Percentiles rank a stretch among this genome's conserved stretches.
phyloP scores from a whole-genome alignment of 2,113 vertebrate genomes.

The Chamaea fasciata region DNA sequence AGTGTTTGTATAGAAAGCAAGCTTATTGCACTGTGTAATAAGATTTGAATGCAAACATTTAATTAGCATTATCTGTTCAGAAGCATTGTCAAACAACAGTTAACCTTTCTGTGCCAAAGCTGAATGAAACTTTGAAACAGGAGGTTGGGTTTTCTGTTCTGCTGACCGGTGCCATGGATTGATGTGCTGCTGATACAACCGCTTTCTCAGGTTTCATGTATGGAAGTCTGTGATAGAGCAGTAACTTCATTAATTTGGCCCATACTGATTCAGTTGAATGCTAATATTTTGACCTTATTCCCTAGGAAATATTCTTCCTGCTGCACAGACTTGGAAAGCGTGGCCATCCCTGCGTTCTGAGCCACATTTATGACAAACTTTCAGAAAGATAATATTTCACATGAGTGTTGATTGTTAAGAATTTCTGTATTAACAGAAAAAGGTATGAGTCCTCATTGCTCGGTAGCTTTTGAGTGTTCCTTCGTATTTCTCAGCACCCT shows the following conservation, averaged over 20 bases:
- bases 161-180: slow-evolving; percentile 9
- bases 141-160: background rate
- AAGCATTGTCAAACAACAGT: slow-evolving; percentile 6
- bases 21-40: background rate
- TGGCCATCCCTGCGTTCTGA: background rate
- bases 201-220: slow-evolving; percentile 18
- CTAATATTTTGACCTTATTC: slow-evolving; percentile 43
- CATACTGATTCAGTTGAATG: background rate
- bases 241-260: slow-evolving; percentile 50
- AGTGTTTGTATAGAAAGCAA: slow-evolving; percentile 30
- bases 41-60: slow-evolving; percentile 47
- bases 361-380: slow-evolving; percentile 28
- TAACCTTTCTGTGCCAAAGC: slow-evolving; percentile 26
- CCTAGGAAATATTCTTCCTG: slow-evolving; percentile 25
- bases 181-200: slow-evolving; percentile 50
- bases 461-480: background rate
- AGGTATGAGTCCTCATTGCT: background rate
- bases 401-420: background rate
- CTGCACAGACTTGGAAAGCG: background rate
- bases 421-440: background rate
- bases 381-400: slow-evolving; percentile 1
- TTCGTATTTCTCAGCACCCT: background rate
- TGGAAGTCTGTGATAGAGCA: slow-evolving; percentile 6
- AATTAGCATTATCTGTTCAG: slow-evolving; percentile 32
- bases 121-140: background rate